A percentile compares a stretch with the other conserved stretches of the same genome.
Conservation (phyloP, 2,113 vertebrate genomes). For the Toxostoma redivivum region DNA sequence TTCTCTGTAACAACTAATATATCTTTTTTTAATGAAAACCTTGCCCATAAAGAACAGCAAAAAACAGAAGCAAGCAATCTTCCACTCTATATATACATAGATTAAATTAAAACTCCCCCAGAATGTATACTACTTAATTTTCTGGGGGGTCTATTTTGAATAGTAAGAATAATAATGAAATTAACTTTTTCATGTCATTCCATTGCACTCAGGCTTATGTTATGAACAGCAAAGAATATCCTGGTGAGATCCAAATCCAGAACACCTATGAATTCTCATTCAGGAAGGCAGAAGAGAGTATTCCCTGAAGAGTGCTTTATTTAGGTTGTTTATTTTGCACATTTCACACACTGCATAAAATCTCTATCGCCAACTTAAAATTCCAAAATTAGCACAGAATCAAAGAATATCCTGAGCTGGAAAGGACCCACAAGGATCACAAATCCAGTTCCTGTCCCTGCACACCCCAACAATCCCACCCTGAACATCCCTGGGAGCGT, state of each 20-base stretch:
- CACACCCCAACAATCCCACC: background rate
- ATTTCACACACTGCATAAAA: background rate
- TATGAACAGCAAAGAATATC: background rate
- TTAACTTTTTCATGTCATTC: background rate
- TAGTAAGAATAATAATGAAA: background rate
- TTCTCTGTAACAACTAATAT: background rate
- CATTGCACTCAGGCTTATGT: background rate
- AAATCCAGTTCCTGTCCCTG: accelerated
- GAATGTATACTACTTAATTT: background rate
- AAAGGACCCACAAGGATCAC: background rate
- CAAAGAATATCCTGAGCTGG: background rate
- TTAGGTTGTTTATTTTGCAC: background rate
- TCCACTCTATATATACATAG: background rate
- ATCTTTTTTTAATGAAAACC: slow-evolving; percentile 34
- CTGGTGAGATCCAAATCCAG: background rate
- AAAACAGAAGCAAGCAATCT: background rate
- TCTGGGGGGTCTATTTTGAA: background rate
- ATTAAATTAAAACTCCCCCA: background rate
- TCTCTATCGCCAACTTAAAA: background rate
- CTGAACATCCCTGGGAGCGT: accelerated
- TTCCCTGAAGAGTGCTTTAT: background rate
- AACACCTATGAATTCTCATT: background rate
- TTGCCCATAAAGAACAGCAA: background rate
- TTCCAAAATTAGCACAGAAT: background rate
- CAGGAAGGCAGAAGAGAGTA: background rate